Conservation (phyloP, 2,797 vertebrate species). For the Cyprinella venusta region DNA sequence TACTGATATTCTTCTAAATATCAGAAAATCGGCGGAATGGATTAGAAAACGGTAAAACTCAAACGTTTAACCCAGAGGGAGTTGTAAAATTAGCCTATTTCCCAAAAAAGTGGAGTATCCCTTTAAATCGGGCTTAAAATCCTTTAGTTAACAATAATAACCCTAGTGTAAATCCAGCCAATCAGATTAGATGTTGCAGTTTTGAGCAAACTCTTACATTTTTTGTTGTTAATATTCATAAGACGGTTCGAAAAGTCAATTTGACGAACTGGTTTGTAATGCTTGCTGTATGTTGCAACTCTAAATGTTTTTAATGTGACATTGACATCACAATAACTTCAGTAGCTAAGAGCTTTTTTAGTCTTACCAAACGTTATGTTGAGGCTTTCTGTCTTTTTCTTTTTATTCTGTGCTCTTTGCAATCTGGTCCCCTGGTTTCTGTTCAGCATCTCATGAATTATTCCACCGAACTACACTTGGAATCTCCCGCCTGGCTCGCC, state of each 20-base stretch:
- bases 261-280: neutral
- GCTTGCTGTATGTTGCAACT: neutral
- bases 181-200: neutral
- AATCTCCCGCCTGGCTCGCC: neutral
- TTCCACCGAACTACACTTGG: constrained; percentile 9
- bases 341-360: neutral
- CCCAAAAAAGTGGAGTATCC: too few relatives aligned
- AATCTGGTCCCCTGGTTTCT: neutral
- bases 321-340: neutral
- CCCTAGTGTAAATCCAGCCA: neutral
- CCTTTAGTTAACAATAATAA: neutral
- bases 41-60: too few relatives aligned
- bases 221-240: neutral
- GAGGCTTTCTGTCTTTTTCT: neutral
- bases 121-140: too few relatives aligned
- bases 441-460: constrained; percentile 9
- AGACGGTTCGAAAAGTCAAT: neutral
- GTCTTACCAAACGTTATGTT: neutral
- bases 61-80: too few relatives aligned
- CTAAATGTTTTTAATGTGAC: neutral
- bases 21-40: too few relatives aligned
- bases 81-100: too few relatives aligned
- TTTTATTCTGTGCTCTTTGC: neutral
- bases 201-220: neutral
- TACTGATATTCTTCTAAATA: too few relatives aligned